phyloP scores from a whole-genome alignment of 2,113 vertebrate species.

The Blennius ocellaris region DNA sequence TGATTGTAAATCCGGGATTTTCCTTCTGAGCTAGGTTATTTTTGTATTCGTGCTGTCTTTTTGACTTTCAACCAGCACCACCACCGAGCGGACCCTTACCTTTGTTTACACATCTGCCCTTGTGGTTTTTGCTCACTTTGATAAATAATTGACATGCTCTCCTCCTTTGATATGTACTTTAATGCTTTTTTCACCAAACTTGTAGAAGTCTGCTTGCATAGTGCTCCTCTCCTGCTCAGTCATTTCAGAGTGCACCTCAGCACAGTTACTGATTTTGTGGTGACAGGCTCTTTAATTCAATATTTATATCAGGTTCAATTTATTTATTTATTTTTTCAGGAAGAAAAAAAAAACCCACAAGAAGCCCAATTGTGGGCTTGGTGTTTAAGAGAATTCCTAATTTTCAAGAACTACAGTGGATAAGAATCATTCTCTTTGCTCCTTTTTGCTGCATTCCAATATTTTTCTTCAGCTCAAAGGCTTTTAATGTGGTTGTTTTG shows the following conservation, averaged over 20 bases:
- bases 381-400: background rate
- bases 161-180: slow-evolving; percentile 75
- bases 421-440: slow-evolving; percentile 6
- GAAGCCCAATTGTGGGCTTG: background rate
- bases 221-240: slow-evolving; percentile 45
- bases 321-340: slow-evolving; percentile 9
- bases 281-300: slow-evolving; percentile 56
- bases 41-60: slow-evolving; percentile 8
- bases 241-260: slow-evolving; percentile 59
- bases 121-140: slow-evolving; percentile 61
- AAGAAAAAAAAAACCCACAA: slow-evolving; percentile 11
- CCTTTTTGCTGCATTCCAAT: slow-evolving; percentile 15
- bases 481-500: slow-evolving; percentile 27
- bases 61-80: slow-evolving; percentile 10
- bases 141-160: slow-evolving; percentile 76
- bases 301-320: slow-evolving; percentile 50
- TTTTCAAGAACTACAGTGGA: slow-evolving; percentile 25
- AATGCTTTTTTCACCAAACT: slow-evolving; percentile 64
- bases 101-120: slow-evolving; percentile 70
- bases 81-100: slow-evolving; percentile 47
- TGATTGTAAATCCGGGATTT: background rate
- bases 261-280: slow-evolving; percentile 50
- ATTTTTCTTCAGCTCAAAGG: slow-evolving; percentile 27
- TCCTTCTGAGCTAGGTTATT: background rate
- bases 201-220: slow-evolving; percentile 57